Evolutionary conservation across 2,113 vertebrate genomes (phyloP), one percentile per base, ranked within the genome.

Genomic region (Sminthopsis crassicaudata): DNA sequence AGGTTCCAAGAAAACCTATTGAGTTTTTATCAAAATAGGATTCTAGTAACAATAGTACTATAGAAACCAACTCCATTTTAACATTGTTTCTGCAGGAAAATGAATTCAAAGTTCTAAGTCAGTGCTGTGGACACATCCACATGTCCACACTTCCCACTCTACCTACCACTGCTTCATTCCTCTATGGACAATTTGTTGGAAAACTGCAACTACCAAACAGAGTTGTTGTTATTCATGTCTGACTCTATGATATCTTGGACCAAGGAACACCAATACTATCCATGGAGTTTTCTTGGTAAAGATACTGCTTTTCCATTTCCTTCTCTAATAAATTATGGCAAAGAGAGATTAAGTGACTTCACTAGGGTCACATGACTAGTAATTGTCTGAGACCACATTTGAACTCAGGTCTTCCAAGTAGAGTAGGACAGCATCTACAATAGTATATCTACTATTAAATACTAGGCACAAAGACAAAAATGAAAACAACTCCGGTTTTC

Each of bases 41-140:
- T 16, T 22, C 36, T 76, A 22, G 36, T n/a, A 42, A 76, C 36
- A 76, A 76, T 36, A 42, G 16, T 42, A 76, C 67, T 76, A 76
- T 42, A 42, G 36, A 76, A 76, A 22, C 36, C 6, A 76, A 42
- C 36, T 42, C 6, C 16, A 76, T 76, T 76, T 76, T 42, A 76
- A 42, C 36, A 42, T 42, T 76, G 16, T 76, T 42, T 42, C 36
- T 76, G 91, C 46, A 27, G 89, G 60, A 95, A 91, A 96, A 89
- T 25, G 19, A 19, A 94, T 52, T 94, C 93, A 54, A 90, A 89
- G 24, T 91, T 84, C 42, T 55, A 93, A 91, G 51, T 93, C 6
- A 57, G 53, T 46, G n/a, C 46, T n/a, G 93, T 30, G 16, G 92
- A 89, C 19, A 90, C 8, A 92, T 88, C 5, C 84, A 54, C 36